Percentiles rank a stretch among this genome's conserved stretches.
These are phyloP conservation scores for Porites evermanni DNA, from an alignment of 92 coral and sea anemone genomes.

Conservation along the genomic window DNA sequence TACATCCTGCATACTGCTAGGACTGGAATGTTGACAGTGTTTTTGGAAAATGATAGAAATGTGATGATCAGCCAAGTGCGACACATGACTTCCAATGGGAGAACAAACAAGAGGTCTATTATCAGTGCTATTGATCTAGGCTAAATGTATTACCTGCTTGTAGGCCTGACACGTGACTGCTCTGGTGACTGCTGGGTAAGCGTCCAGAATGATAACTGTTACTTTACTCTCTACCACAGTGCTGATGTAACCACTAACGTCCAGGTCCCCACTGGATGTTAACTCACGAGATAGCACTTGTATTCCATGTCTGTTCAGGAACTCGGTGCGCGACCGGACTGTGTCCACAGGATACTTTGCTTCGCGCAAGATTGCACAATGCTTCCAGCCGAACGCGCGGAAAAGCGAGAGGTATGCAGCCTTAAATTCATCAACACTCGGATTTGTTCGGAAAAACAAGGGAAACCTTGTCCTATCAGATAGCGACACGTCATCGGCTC, in stretches of 20 bases:
- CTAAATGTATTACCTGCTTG: slow-evolving; percentile 53
- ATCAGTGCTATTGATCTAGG: too few relatives aligned
- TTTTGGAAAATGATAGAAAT: too few relatives aligned
- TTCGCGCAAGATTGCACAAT: slow-evolving; percentile 75
- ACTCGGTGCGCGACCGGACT: slow-evolving; percentile 77
- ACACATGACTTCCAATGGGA: too few relatives aligned
- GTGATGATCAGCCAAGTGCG: too few relatives aligned
- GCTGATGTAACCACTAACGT: slow-evolving; percentile 59
- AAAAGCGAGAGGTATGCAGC: slow-evolving; percentile 68
- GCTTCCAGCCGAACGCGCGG: slow-evolving; percentile 67
- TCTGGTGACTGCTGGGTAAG: slow-evolving; percentile 82
- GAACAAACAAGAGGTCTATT: too few relatives aligned
- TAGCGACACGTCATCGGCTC: slow-evolving; percentile 80
- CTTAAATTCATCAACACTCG: slow-evolving; percentile 80
- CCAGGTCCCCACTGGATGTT: slow-evolving; percentile 66
- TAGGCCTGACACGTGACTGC: slow-evolving; percentile 80
- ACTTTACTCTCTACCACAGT: slow-evolving; percentile 61
- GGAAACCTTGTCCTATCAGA: slow-evolving; percentile 78
- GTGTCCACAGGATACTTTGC: slow-evolving; percentile 80
- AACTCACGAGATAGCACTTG: slow-evolving; percentile 82
- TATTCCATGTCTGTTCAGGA: slow-evolving; percentile 61
- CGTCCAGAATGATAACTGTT: slow-evolving; percentile 68
- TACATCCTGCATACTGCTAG: too few relatives aligned
- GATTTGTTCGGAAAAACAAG: slow-evolving; percentile 80
- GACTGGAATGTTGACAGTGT: too few relatives aligned